Evolutionary conservation across 2,113 vertebrate species (phyloP).

Genomic region (Nothocercus julius): DNA sequence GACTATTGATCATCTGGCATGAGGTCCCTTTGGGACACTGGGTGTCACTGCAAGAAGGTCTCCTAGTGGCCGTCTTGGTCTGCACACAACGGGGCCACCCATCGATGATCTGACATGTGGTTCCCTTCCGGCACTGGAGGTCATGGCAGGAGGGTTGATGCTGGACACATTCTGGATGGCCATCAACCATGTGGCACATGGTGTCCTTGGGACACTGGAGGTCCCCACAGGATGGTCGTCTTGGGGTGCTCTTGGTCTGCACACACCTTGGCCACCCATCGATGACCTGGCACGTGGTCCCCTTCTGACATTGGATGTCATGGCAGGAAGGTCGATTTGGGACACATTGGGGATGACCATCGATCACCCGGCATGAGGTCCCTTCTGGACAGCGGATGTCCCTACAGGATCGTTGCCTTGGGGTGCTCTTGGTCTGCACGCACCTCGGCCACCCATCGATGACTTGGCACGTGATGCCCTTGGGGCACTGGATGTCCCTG

Average conservation of each 20-base stretch:
- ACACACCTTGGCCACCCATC: neutral
- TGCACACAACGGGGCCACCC: neutral
- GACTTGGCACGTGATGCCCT: neutral
- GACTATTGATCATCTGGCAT: too few relatives aligned
- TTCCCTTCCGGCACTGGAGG: neutral
- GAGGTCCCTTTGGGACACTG: neutral
- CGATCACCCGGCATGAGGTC: fast-evolving
- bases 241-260: fast-evolving
- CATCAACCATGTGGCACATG: neutral
- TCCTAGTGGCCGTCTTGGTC: fast-evolving
- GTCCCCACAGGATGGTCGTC: neutral
- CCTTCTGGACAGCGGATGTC: neutral
- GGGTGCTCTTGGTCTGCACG: neutral
- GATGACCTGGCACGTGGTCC: neutral
- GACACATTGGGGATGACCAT: fast-evolving
- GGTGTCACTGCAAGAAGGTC: fast-evolving
- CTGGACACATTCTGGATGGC: neutral
- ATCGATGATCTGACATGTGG: neutral
- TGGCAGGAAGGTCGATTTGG: fast-evolving
- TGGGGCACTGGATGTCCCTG: neutral
- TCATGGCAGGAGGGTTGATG: neutral
- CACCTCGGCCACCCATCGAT: neutral
- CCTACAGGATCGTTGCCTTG: neutral
- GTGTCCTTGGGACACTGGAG: neutral
- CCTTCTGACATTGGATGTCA: too few relatives aligned